Evolutionary conservation across 2,888 invertebrate species (phyloP), one percentile per base, ranked within the genome.

Genomic region (Lochmaea capreae): DNA sequence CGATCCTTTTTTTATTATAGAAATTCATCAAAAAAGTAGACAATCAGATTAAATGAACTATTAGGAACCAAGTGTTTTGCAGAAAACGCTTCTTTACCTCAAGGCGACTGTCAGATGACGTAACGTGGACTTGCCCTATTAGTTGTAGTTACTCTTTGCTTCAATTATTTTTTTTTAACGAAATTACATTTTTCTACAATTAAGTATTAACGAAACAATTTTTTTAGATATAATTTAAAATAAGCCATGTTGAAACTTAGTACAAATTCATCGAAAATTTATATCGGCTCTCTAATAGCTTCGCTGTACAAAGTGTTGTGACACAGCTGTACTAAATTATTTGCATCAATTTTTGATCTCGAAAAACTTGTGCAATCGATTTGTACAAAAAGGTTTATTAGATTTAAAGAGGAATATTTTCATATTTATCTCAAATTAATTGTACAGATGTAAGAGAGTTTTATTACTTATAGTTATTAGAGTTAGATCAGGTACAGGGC

Each of bases 391-490:
- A 67, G 46, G 42, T 26, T 16, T 39, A 61, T 52, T 67, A 59
- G 26, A 67, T 61, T 52, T 43, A 43, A 66, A 74, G 58, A 52
- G 66, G 54, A 68, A 52, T 74, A 74, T 74, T 74, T 71, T 71
- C 71, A 71, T 75, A 74, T 67, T 70, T 57, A 58, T 8, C 43
- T 39, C 5, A 59, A 68, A 58, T 54, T 67, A 65, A 67, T 66
- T 72, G 71, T 74, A 74, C 70, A 70, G 63, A 70, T 54, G 52
- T 57, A 52, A 52, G 54, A 70, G 26, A 12, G 14, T 16, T 70
- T 70, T 70, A 63, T 63, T 63, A 54, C 33, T 46, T 59, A 3
- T 54, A 70, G 42, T 46, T 61, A 68, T 46, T n/a, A n/a, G 22
- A 22, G 59, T 39, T 69, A 43, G 62, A 18, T 68, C n/a, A 22